Evolutionary conservation across 2,113 vertebrate genomes (phyloP).

Genomic region (Fregetta grallaria): DNA sequence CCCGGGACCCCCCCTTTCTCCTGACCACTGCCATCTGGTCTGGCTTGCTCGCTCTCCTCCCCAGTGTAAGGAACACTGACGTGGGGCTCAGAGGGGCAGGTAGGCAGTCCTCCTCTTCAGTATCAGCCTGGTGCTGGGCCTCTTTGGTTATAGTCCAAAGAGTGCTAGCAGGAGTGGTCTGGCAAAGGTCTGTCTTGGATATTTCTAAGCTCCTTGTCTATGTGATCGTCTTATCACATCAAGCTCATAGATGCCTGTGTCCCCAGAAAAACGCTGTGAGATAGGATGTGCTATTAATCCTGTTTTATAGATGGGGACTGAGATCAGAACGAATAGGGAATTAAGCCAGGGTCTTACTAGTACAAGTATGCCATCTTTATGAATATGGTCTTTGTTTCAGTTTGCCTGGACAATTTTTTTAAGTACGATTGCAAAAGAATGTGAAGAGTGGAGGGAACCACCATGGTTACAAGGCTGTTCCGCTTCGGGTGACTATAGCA

Average conservation of each 20-base stretch:
- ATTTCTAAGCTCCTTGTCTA: not conserved
- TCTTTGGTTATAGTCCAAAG: not conserved
- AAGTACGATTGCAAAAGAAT: not conserved
- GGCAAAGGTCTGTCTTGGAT: not conserved
- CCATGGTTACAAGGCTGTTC: not conserved
- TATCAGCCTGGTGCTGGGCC: not conserved
- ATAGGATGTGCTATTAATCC: not conserved
- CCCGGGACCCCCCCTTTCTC: not conserved
- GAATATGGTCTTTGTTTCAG: not conserved
- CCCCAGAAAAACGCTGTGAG: not conserved
- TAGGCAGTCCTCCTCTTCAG: not conserved
- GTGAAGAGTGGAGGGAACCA: not conserved
- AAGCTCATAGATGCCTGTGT: not conserved
- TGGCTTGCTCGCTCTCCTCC: not conserved
- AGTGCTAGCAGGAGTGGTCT: not conserved
- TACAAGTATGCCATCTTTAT: not conserved
- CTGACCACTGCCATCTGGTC: not conserved
- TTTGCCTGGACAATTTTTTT: not conserved
- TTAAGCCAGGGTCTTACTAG: not conserved
- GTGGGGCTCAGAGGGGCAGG: not conserved
- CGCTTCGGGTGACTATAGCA: not conserved
- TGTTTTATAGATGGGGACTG: not conserved
- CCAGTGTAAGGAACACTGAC: not conserved
- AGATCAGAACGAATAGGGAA: not conserved
- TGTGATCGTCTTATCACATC: not conserved